A percentile compares a stretch with the other conserved stretches of the same genome.
phyloP scores from a whole-genome alignment of 2,113 vertebrate genomes.

The Heterotilapia buettikoferi region DNA sequence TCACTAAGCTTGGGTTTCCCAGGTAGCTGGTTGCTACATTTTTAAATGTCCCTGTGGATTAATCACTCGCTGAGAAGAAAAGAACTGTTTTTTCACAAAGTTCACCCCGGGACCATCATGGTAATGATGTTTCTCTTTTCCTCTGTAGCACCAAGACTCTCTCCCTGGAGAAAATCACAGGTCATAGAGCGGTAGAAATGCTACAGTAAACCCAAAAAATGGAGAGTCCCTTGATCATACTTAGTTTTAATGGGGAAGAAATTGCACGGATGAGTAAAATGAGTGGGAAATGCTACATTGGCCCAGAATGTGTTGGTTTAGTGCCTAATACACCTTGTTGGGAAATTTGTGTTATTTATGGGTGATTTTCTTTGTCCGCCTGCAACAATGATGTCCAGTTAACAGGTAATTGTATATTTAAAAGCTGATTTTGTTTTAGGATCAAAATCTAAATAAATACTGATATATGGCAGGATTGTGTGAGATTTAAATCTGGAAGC shows the following conservation, averaged over 20 bases:
- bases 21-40: not conserved
- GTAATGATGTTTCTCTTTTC: conserved; percentile 33
- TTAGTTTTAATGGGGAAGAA: not conserved
- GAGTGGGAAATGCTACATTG: not conserved
- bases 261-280: not conserved
- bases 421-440: not conserved
- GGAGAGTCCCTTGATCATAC: not conserved
- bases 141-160: not conserved
- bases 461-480: not conserved
- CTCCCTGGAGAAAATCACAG: conserved; percentile 1
- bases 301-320: not conserved
- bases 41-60: conserved; percentile 13
- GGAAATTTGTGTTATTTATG: not conserved
- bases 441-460: not conserved
- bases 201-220: not conserved
- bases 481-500: not conserved
- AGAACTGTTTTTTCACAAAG: not conserved
- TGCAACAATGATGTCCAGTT: not conserved
- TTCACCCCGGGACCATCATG: conserved; percentile 28
- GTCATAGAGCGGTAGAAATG: not conserved
- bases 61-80: conserved; percentile 25
- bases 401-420: not conserved
- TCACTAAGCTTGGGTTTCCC: not conserved
- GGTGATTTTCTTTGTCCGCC: not conserved
- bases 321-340: not conserved